Base-by-base conservation (phyloP, 2,113 vertebrate species). In the Callipepla californica region DNA sequence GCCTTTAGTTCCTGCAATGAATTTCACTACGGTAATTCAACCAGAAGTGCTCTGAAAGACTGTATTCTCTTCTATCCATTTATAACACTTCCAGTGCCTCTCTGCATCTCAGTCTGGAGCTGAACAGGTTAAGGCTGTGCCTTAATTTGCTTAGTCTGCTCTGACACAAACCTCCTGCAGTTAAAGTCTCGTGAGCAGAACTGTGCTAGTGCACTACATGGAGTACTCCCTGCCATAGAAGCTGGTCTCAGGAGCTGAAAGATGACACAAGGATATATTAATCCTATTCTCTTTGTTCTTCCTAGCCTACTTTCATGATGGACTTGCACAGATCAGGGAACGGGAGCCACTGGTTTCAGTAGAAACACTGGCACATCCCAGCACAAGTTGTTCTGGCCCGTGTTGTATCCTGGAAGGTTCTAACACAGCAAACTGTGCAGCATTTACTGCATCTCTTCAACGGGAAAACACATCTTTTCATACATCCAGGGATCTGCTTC, bases 101-200 rank as follows among this genome's bases (percentile, higher is more conserved):
- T 42, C 66, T 79, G 84, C 62, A 58, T 25, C 67, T 62, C 80
- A 30, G 0, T 28, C 47, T 65, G 40, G 48, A 92, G 63, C 40
- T 45, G 80, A 63, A 45, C 26, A 11, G n/a, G 15, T 53, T 32
- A 47, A 89, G 53, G 59, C 80, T 86, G 42, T 14, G 53, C 38
- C 67, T 47, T 26, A 40, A 28, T 78, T 80, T 22, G 59, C 13
- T 48, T 1, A 50, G 32, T 67, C 70, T 78, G 65, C 45, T 76
- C 30, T 38, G 42, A 36, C 45, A 47, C 45, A 40, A 36, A 88
- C 17, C 47, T 62, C 75, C 34, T 26, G 9, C 22, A 75, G 48
- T 6, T 55, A 1, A 42, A 22, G 15, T 23, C 44, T 62, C 13
- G 10, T 23, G 7, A 28, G 8, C 0, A 1, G 47, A 91, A 42